Base-by-base conservation (phyloP, 2,888 invertebrate genomes). In the Iselma pallidipennis region DNA sequence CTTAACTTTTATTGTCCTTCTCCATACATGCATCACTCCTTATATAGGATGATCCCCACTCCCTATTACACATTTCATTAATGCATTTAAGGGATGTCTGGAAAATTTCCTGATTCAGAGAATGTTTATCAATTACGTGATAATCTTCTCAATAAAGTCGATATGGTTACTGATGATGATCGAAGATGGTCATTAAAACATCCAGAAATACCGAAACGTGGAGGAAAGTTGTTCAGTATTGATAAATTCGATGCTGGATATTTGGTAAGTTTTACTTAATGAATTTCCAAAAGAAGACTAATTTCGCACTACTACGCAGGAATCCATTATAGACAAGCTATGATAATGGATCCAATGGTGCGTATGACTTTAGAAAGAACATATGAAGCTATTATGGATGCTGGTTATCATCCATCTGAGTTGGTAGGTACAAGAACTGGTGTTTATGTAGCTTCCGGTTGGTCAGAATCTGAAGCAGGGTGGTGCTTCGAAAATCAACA, bases 161-260 rank as follows among this genome's bases (percentile, higher is more conserved):
- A 96, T 75, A 87, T 96, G 84, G 88, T 95, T 60, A 92, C 92
- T 57, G 91, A 89, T 23, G 91, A 91, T 74, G 87, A 88, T 66
- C 85, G 89, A 42, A 85, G 94, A 68, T 95, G 94, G 94, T 85
- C 86, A 60, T 83, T 86, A 26, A 84, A 85, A 16, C 88, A 85
- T 68, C 82, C 84, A 7, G 85, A 85, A 70, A 82, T 86, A 14
- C 86, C 86, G 0, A 76, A 78, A 68, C 83, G 91, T 9, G 87
- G 87, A 0, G 92, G 92, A 26, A 91, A 91, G 78, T 60, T 92
- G 55, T 80, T 81, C 52, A 76, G 82, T 12, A 76, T 86, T 1
- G 71, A 76, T 5, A 85, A 85, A 71, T 88, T 86, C 67, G 87
- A 87, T 72, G 81, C 84, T 6, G 81, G 83, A 25, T 85, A 83